phyloP scores from a whole-genome alignment of 1,140 invertebrate genomes.

The Galleria mellonella region DNA sequence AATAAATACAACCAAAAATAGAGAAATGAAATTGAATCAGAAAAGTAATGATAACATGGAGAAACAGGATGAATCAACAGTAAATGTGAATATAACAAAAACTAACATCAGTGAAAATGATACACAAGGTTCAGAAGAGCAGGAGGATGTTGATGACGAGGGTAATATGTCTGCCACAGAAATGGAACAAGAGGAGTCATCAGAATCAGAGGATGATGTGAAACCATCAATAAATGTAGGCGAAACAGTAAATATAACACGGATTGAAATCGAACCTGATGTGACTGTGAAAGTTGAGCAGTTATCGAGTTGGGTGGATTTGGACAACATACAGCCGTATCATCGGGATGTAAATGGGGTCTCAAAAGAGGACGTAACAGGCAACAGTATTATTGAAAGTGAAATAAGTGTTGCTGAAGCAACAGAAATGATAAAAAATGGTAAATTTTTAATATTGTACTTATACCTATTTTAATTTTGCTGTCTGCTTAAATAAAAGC shows the following conservation, averaged over 20 bases:
- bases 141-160: not conserved
- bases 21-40: not conserved
- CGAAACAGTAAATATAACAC: not conserved
- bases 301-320: conserved; percentile 24
- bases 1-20: conserved; percentile 32
- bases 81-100: no score
- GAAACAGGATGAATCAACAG: not conserved
- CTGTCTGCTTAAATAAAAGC: not conserved
- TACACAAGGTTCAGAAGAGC: not conserved
- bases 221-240: not conserved
- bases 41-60: not conserved
- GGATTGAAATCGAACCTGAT: not conserved
- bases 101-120: not conserved
- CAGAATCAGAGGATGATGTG: not conserved
- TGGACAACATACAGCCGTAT: conserved; percentile 34
- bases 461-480: not conserved
- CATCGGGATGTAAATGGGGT: conserved; percentile 34
- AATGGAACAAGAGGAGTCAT: not conserved
- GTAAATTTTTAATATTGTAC: conserved; percentile 15
- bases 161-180: no score
- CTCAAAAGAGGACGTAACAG: conserved; percentile 15
- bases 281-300: not conserved
- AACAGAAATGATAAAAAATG: conserved; percentile 27
- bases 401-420: conserved; percentile 34
- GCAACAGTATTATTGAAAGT: conserved; percentile 23